phyloP scores from a whole-genome alignment of 2,113 vertebrate genomes.

The Oryzias woworae region DNA sequence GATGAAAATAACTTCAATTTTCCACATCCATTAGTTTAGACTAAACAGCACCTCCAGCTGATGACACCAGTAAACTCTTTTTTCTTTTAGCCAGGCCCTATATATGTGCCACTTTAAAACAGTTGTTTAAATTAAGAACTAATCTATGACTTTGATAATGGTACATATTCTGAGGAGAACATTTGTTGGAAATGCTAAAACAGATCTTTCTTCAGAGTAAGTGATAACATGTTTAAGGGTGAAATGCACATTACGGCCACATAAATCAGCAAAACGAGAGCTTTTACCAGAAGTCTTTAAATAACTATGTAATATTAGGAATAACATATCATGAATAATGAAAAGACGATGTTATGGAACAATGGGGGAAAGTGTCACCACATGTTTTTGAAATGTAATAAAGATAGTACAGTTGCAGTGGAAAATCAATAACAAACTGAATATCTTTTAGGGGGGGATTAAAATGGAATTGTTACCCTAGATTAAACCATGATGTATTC shows the following conservation, averaged over 20 bases:
- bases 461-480: too few species aligned
- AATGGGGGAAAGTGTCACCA: slow-evolving; percentile 6
- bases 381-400: slow-evolving; percentile 21
- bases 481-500: too few species aligned
- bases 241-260: background rate
- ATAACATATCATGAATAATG: slow-evolving; percentile 37
- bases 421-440: slow-evolving; percentile 23
- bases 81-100: slow-evolving; percentile 29
- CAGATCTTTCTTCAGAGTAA: too few species aligned
- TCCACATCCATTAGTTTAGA: slow-evolving; percentile 59
- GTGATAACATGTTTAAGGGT: background rate
- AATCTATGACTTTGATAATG: slow-evolving; percentile 8
- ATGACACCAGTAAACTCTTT: slow-evolving; percentile 46
- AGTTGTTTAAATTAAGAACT: slow-evolving; percentile 5
- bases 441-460: too few species aligned
- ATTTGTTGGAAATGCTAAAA: too few species aligned
- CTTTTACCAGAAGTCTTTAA: slow-evolving; percentile 6
- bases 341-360: slow-evolving; percentile 24
- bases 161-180: too few species aligned
- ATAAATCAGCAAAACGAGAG: background rate
- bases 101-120: slow-evolving; percentile 4
- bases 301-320: slow-evolving; percentile 31
- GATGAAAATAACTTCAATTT: slow-evolving; percentile 65
- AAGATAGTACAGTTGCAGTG: slow-evolving; percentile 14
- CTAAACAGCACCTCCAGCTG: slow-evolving; percentile 60